Evolutionary conservation across 2,113 vertebrate species (phyloP), one percentile per base, ranked within the genome.

Genomic region (Beaufortia kweichowensis): DNA sequence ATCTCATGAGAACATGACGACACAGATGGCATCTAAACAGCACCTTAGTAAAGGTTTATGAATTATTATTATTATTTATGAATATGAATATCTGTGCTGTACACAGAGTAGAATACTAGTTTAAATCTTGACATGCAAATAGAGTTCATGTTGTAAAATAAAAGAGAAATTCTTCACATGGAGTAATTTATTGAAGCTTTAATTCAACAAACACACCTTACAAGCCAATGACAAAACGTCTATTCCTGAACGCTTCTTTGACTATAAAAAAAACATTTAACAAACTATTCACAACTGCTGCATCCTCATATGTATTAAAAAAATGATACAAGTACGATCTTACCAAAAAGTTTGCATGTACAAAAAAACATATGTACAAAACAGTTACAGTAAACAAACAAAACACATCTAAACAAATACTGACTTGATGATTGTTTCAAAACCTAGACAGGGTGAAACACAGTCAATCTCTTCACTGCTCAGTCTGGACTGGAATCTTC

Each of bases 281-380:
- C 2, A 15, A 53, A 6, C 6, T 19, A 50, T 50, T 50, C 7
- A 53, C 1, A 4, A 21, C n/a, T 8, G 12, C 41, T 17, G 41
- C 12, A 46, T 53, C 19, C 48, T 9, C 19, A 53, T 12, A 3
- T 0, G 5, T 19, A 53, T 21, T 7, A n/a, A 53, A 53, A 53
- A n/a, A 46, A 14, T 1, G 3, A 15, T 39, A 39, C 8, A 39
- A 17, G 15, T 3, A 4, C 15, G 48, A 9, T 53, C 10, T 68
- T 55, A 26, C n/a, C 57, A 56, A 71, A 55, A 33, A 39, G 24
- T 17, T 19, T 39, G 21, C 56, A 59, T 59, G 14, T 43, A 43
- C 35, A 71, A 26, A 56, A 41, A 11, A 65, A 66, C n/a, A 6
- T 80, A 59, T 61, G 23, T 68, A 73, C 62, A 77, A 77, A 68